These are phyloP conservation scores for Hipparchia semele DNA, from an alignment of 2,888 invertebrate genomes.

Conservation along the genomic window DNA sequence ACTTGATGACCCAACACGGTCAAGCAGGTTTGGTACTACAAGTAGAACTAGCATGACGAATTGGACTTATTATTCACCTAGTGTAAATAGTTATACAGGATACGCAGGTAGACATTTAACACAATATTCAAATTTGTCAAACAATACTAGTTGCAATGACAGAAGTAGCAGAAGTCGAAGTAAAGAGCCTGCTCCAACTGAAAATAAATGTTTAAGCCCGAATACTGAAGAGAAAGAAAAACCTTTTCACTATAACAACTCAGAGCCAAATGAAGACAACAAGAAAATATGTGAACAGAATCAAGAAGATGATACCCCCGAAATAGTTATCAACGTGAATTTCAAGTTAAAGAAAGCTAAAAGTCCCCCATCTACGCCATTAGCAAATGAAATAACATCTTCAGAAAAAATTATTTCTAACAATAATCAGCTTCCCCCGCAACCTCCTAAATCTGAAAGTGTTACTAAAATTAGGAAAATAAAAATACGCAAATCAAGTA, in stretches of 20 bases:
- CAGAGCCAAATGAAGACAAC: constrained; percentile 57
- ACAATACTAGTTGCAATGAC: constrained; percentile 54
- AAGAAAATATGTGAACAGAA: constrained; percentile 62
- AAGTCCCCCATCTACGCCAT: constrained; percentile 50
- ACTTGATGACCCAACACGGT: constrained; percentile 86
- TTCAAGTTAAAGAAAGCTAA: constrained; percentile 72
- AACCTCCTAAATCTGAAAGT: constrained; percentile 74
- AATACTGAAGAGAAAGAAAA: constrained; percentile 50
- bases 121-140: constrained; percentile 66
- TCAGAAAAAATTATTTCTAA: constrained; percentile 74
- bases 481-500: constrained; percentile 70
- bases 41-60: constrained; percentile 84
- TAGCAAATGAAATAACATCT: constrained; percentile 62
- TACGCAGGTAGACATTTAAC: constrained; percentile 78
- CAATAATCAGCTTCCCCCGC: constrained; percentile 76
- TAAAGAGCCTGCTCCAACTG: constrained; percentile 62
- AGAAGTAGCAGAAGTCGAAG: constrained; percentile 69
- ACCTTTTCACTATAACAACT: constrained; percentile 43
- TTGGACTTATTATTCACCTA: constrained; percentile 85
- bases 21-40: constrained; percentile 83
- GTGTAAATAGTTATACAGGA: constrained; percentile 66
- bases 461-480: constrained; percentile 62
- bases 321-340: constrained; percentile 75
- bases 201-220: constrained; percentile 50
- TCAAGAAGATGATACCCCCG: constrained; percentile 70